Base-by-base conservation (phyloP, 2,888 invertebrate species). In the Tetragonula carbonaria region DNA sequence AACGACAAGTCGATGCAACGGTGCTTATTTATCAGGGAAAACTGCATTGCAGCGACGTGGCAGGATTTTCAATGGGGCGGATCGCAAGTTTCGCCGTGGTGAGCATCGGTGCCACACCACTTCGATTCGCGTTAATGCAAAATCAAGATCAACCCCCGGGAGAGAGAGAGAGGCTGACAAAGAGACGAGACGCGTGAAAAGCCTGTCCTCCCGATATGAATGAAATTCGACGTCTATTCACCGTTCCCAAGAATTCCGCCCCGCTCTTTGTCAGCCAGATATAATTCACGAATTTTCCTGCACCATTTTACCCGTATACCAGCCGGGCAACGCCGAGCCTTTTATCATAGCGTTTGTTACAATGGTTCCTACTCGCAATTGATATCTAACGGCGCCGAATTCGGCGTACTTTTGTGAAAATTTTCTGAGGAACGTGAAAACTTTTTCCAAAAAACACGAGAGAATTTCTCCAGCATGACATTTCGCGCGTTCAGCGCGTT, bases 221-320 rank as follows among this genome's bases (percentile, higher is more conserved):
- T 82, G 73, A 81, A 83, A 81, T 81, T 83, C 83, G 82, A 83
- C 63, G 38, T 18, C 78, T 70, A 83, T 83, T 81, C 83, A 81
- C 11, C 14, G 6, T 23, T 21, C 2, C 62, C 45, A 23, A 6
- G 21, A 71, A 59, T 23, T 23, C 45, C 1, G 1, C 8, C 45
- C 51, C 23, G 23, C n/a, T 33, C 28, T 68, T 83, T 81, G 72
- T 73, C 16, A 8, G 66, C 16, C 51, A 71, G 73, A 70, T 77
- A 82, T 82, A 77, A 81, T 81, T 82, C 83, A 59, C 63, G 50
- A 81, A 70, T 83, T 59, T 77, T 73, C 75, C 67, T 67, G 66
- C 62, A n/a, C 59, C 57, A 55, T 53, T 75, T 71, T 75, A 38
- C 50, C 33, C 11, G 45, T 50, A 33, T 2, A 63, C 51, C 57